Percentiles rank a stretch among this genome's conserved stretches.
Conservation (phyloP, 2,797 vertebrate genomes). For the Sebastes taczanowskii region DNA sequence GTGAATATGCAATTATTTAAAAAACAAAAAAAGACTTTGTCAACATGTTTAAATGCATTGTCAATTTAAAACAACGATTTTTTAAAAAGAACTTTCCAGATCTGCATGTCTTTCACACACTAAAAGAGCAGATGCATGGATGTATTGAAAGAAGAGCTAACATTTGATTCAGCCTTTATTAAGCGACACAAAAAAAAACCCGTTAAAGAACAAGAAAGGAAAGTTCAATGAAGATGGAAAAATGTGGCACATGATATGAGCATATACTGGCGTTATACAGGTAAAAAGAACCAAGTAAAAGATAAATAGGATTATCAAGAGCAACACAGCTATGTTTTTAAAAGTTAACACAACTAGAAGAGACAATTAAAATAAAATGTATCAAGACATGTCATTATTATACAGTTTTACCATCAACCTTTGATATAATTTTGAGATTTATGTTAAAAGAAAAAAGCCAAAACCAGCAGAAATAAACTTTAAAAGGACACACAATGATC, state of each 20-base stretch:
- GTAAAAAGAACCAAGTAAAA: too few relatives aligned
- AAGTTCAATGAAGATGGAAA: fast-evolving
- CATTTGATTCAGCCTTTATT: not conserved
- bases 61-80: not conserved
- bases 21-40: not conserved
- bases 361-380: fast-evolving
- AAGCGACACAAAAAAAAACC: not conserved
- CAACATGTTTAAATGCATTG: not conserved
- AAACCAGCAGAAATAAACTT: not conserved
- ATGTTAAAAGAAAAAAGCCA: not conserved
- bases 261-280: too few relatives aligned
- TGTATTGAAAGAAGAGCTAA: too few relatives aligned
- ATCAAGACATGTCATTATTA: too few relatives aligned
- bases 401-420: not conserved
- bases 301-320: too few relatives aligned
- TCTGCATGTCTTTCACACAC: not conserved
- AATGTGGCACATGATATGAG: fast-evolving
- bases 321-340: too few relatives aligned
- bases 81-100: not conserved
- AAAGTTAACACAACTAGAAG: too few relatives aligned
- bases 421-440: not conserved
- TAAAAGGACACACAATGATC: not conserved
- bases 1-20: not conserved
- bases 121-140: too few relatives aligned
- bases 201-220: not conserved